Conservation (phyloP, 2,797 vertebrate species). For the Pelobates cultripes region DNA sequence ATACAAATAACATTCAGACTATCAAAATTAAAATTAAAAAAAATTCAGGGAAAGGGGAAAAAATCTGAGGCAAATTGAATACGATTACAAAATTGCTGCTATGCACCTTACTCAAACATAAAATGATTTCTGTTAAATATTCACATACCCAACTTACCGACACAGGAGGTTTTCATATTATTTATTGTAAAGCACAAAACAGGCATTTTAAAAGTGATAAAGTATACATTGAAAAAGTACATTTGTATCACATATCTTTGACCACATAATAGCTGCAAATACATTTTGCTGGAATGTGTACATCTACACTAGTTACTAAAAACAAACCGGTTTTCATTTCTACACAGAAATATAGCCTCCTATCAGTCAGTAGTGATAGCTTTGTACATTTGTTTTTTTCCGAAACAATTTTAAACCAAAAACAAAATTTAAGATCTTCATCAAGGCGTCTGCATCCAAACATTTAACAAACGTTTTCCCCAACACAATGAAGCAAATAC, state of each 20-base stretch:
- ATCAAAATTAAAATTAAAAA: slow-evolving; percentile 12
- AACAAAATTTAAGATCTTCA: slow-evolving; percentile 98
- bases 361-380: slow-evolving; percentile 88
- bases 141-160: slow-evolving; percentile 97
- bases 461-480: slow-evolving; percentile 99
- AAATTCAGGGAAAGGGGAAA: slow-evolving; percentile 71
- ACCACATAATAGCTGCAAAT: slow-evolving; percentile 94
- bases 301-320: slow-evolving; percentile 98
- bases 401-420: slow-evolving; percentile 92
- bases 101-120: slow-evolving; percentile 72
- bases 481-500: slow-evolving; percentile 99
- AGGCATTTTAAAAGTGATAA: slow-evolving; percentile 97
- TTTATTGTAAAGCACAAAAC: slow-evolving; percentile 99
- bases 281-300: slow-evolving; percentile 98
- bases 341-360: slow-evolving; percentile 95
- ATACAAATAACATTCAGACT: slow-evolving; percentile 8
- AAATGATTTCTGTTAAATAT: slow-evolving; percentile 67
- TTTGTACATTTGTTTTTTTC: slow-evolving; percentile 78
- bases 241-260: slow-evolving; percentile 97
- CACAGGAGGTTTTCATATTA: slow-evolving; percentile 99
- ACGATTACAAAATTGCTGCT: slow-evolving; percentile 60
- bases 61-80: not conserved
- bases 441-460: slow-evolving; percentile 99
- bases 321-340: slow-evolving; percentile 97
- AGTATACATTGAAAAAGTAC: slow-evolving; percentile 99